Conservation (phyloP, 2,113 vertebrate species). For the Bubalus kerabau region DNA sequence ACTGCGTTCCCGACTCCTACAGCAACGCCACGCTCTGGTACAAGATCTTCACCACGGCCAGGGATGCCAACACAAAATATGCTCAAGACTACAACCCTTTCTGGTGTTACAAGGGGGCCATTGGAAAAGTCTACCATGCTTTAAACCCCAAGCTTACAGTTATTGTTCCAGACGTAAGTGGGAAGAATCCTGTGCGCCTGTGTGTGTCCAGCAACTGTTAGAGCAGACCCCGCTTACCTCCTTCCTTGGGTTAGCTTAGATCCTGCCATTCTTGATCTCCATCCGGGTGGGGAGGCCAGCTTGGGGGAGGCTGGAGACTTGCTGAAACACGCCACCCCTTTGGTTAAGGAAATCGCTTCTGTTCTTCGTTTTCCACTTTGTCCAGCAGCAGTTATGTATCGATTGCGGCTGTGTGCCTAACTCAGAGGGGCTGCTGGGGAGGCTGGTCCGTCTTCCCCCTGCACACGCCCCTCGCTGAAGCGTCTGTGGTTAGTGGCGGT, state of each 20-base stretch:
- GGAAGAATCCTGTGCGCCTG: not conserved
- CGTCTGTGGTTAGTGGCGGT: rapidly evolving
- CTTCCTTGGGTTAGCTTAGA: not conserved
- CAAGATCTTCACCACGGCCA: conserved; percentile 95
- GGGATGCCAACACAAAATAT: conserved; percentile 95
- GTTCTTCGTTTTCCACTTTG: not conserved
- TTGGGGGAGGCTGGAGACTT: not conserved
- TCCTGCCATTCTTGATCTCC: not conserved
- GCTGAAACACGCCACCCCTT: not conserved
- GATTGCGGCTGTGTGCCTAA: not conserved
- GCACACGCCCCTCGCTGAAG: not conserved
- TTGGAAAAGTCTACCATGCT: conserved; percentile 96
- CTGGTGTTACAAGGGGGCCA: conserved; percentile 99
- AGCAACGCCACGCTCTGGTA: conserved; percentile 97
- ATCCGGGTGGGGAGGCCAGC: not conserved
- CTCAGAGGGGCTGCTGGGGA: not conserved
- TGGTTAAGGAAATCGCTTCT: not conserved
- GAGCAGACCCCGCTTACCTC: not conserved
- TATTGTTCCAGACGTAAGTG: conserved; percentile 96
- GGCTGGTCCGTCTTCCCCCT: not conserved
- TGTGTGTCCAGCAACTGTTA: not conserved
- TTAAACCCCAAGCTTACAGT: conserved; percentile 97
- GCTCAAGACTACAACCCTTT: conserved; percentile 98
- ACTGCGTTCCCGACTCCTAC: conserved; percentile 95
- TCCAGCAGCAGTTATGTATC: not conserved